phyloP scores from a whole-genome alignment of 2,888 invertebrate species.

The Smittia aterrima region DNA sequence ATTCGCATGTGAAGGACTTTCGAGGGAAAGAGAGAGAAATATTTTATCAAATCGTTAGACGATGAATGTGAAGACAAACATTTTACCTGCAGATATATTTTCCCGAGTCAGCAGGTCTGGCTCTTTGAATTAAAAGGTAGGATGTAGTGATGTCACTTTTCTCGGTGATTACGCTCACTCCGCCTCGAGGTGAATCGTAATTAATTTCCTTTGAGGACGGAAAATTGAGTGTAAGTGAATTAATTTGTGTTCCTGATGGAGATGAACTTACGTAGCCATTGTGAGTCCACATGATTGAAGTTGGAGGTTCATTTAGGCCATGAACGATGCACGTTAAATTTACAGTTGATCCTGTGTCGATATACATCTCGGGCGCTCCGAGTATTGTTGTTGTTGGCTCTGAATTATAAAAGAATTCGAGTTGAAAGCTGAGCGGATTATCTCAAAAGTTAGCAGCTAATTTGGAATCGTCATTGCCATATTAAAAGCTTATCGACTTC shows the following conservation, averaged over 20 bases:
- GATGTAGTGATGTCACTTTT: slow-evolving; percentile 85
- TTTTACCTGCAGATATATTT: slow-evolving; percentile 65
- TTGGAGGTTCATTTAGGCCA: slow-evolving; percentile 72
- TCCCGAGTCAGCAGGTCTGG: slow-evolving; percentile 74
- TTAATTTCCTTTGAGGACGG: slow-evolving; percentile 71
- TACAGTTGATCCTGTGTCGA: slow-evolving; percentile 67
- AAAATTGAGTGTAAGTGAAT: not conserved
- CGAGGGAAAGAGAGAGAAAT: not conserved
- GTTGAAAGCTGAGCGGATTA: not conserved
- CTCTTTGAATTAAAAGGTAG: slow-evolving; percentile 76
- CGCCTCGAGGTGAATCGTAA: slow-evolving; percentile 77
- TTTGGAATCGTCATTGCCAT: not conserved
- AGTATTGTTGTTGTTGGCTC: slow-evolving; percentile 64
- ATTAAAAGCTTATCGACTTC: not conserved
- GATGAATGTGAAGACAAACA: not conserved
- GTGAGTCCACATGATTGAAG: slow-evolving; percentile 85
- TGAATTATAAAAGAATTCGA: slow-evolving; percentile 47
- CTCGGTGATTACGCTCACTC: slow-evolving; percentile 83
- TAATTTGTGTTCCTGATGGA: not conserved
- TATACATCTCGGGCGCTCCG: slow-evolving; percentile 66
- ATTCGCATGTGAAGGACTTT: slow-evolving; percentile 31
- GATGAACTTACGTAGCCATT: slow-evolving; percentile 51
- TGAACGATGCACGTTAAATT: slow-evolving; percentile 62
- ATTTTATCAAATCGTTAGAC: not conserved
- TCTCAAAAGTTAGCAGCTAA: not conserved